Evolutionary conservation across 2,797 vertebrate species (phyloP).

Genomic region (Botia almorhae): DNA sequence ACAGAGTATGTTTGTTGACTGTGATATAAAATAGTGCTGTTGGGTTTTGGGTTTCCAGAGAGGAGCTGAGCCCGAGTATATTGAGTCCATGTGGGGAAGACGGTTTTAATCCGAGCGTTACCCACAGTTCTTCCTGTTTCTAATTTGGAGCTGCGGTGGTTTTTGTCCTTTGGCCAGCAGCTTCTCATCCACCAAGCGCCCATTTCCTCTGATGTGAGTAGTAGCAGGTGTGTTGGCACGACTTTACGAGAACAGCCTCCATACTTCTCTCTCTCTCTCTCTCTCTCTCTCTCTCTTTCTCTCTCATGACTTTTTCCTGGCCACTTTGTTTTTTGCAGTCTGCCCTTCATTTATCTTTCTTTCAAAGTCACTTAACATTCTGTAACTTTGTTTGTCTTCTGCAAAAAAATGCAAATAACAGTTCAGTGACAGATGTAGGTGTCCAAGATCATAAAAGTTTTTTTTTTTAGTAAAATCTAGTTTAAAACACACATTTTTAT

Average conservation of each 20-base stretch:
- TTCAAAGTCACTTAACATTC: slow-evolving; percentile 47
- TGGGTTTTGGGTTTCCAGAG: slow-evolving; percentile 83
- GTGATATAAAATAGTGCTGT: slow-evolving; percentile 82
- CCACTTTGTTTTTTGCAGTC: slow-evolving; percentile 55
- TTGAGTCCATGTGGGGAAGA: slow-evolving; percentile 85
- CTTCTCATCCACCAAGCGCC: slow-evolving; percentile 85
- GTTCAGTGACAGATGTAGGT: background rate
- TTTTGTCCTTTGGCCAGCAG: slow-evolving; percentile 83
- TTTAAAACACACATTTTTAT: background rate
- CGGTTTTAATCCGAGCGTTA: slow-evolving; percentile 84
- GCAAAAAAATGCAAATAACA: slow-evolving; percentile 2
- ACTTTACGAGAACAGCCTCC: slow-evolving; percentile 75
- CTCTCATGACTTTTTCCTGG: slow-evolving; percentile 27
- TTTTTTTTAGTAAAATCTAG: background rate
- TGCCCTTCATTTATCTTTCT: slow-evolving; percentile 60
- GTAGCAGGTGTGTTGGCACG: slow-evolving; percentile 85
- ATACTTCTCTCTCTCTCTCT: slow-evolving; percentile 64
- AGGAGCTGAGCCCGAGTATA: slow-evolving; percentile 81
- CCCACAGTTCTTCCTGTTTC: slow-evolving; percentile 87
- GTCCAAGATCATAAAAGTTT: background rate
- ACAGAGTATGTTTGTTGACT: slow-evolving; percentile 81
- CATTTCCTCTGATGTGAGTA: slow-evolving; percentile 87
- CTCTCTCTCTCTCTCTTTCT: slow-evolving; percentile 60
- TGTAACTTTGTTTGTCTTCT: background rate
- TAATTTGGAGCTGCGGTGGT: slow-evolving; percentile 85